These are phyloP conservation scores for Apamea sordens DNA, from an alignment of 2,888 invertebrate genomes.

Conservation along the genomic window DNA sequence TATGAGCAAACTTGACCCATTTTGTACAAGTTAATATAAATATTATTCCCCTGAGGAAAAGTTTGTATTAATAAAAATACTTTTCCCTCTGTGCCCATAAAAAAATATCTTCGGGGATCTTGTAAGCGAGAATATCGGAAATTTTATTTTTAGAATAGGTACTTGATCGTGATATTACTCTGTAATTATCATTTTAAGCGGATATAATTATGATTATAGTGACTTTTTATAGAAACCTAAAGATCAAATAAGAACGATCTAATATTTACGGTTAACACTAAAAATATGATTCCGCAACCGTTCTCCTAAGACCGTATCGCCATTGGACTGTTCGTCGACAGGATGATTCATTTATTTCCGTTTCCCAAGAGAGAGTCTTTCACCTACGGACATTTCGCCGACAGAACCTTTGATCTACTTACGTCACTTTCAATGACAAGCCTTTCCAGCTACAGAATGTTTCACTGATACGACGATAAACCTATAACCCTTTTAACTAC, in stretches of 20 bases:
- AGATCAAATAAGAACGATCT: not conserved
- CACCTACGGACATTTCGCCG: too few relatives aligned
- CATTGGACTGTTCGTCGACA: too few relatives aligned
- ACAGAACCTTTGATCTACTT: too few relatives aligned
- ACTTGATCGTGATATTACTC: not conserved
- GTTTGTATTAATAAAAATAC: slow-evolving; percentile 49
- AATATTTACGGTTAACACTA: not conserved
- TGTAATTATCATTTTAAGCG: not conserved
- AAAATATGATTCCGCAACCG: too few relatives aligned
- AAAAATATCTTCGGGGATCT: slow-evolving; percentile 8
- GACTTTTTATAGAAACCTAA: not conserved
- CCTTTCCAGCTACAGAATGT: too few relatives aligned
- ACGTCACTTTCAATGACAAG: too few relatives aligned
- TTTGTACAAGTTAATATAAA: slow-evolving; percentile 63
- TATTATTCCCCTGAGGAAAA: slow-evolving; percentile 47
- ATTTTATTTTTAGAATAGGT: slow-evolving; percentile 16
- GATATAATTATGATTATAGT: not conserved
- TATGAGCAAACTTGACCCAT: slow-evolving; percentile 73
- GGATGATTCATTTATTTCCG: too few relatives aligned
- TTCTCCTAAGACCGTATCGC: too few relatives aligned
- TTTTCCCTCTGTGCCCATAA: slow-evolving; percentile 32
- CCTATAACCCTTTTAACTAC: too few relatives aligned
- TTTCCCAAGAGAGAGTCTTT: too few relatives aligned
- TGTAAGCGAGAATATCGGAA: not conserved
- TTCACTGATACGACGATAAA: too few relatives aligned